Evolutionary conservation across 2,888 invertebrate genomes (phyloP).

Genomic region (Tetropium fuscum): DNA sequence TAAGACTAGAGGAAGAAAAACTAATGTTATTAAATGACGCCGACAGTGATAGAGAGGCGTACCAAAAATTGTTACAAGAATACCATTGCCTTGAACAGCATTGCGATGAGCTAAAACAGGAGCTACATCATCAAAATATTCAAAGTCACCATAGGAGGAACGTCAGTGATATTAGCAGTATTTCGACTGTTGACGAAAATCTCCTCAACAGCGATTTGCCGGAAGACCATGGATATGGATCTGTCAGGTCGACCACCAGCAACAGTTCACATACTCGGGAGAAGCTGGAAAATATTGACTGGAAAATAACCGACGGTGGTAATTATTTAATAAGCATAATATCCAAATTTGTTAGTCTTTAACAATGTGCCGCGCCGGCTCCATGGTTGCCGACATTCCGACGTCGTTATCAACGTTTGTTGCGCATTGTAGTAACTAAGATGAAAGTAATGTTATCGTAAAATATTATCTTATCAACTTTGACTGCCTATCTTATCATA

Average conservation of each 20-base stretch:
- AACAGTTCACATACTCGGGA: constrained; percentile 64
- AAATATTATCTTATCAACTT: constrained; percentile 3
- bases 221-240: constrained; percentile 81
- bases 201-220: constrained; percentile 51
- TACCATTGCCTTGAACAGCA: constrained; percentile 83
- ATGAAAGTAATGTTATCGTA: neutral
- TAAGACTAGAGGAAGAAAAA: constrained; percentile 77
- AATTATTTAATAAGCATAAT: too few species aligned
- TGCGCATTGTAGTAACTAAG: too few species aligned
- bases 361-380: too few species aligned
- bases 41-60: constrained; percentile 82
- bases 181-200: constrained; percentile 69
- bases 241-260: constrained; percentile 74
- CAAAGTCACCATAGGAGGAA: constrained; percentile 56
- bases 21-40: constrained; percentile 77
- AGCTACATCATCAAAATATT: constrained; percentile 60
- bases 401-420: too few species aligned
- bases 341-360: too few species aligned
- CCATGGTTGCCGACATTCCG: too few species aligned
- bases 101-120: constrained; percentile 77
- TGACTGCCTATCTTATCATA: neutral
- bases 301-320: constrained; percentile 64
- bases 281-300: constrained; percentile 77
- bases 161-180: constrained; percentile 62
- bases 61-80: constrained; percentile 85